Evolutionary conservation across 1,140 invertebrate species (phyloP), one percentile per base, ranked within the genome.

Genomic region (Drosophila hydei): DNA sequence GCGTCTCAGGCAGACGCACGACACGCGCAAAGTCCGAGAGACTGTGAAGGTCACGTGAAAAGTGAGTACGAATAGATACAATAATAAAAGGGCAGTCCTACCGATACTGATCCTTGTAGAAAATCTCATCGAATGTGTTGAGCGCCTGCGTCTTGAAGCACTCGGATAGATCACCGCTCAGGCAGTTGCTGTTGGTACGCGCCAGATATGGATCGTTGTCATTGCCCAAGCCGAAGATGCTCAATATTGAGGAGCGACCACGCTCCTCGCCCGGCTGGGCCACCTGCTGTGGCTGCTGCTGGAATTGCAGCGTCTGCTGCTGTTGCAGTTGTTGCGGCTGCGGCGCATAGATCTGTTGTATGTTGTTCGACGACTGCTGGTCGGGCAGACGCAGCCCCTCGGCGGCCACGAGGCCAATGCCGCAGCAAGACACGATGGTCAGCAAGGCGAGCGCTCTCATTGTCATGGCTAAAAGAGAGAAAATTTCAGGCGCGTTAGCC

Each of bases 71-170:
- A 27, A 50, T 2, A 27, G 38, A 6, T 40, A 5, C 1, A 14
- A 16, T 14, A 4, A 40, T 40, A 4, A 14, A 4, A 4, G 38
- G 0, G 4, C 4, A n/a, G 0, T 8, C 83, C 92, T 90, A 94
- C 93, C 92, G 80, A 83, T 94, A 94, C 69, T 92, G 91, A 45
- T 93, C 93, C 77, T 93, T 93, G 77, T 94, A 93, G 77, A 96
- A 96, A 84, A 96, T 96, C 30, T 96, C 95, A 43, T 95, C 94
- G 52, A 97, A 94, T 0, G 94, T 95, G 59, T 93, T 93, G 3
- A 96, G 83, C 0, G 95, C 95, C 72, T 94, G 93, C 0, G 95
- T 96, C 81, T 96, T 96, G 77, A 96, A 96, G 83, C 96, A 96
- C 77, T 96, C 96, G 1, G 95, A 95, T 1, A 97, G 92, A 84